phyloP scores from a whole-genome alignment of 2,113 vertebrate genomes.

The Smithornis capensis region DNA sequence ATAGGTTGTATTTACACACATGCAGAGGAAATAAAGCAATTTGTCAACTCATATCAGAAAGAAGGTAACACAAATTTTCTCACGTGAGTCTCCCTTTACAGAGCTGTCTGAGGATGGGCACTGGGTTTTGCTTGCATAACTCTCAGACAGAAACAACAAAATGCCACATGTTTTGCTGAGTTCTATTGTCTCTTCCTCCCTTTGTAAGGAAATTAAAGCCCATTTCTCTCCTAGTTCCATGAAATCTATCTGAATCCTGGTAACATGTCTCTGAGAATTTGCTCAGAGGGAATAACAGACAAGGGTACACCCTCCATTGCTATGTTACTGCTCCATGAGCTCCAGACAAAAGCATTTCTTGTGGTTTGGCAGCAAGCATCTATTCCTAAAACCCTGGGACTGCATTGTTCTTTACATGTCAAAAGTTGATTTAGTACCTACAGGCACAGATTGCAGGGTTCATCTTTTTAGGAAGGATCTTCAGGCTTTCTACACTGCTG shows the following conservation, averaged over 20 bases:
- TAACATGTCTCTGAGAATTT: conserved; percentile 45
- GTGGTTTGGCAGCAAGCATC: conserved; percentile 53
- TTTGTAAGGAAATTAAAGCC: conserved; percentile 29
- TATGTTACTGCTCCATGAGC: conserved; percentile 58
- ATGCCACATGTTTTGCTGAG: not conserved
- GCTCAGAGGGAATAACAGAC: conserved; percentile 35
- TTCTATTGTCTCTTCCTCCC: conserved; percentile 32
- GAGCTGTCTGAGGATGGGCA: not conserved
- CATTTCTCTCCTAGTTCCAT: conserved; percentile 37
- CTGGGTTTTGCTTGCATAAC: conserved; percentile 6
- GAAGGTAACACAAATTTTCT: not conserved
- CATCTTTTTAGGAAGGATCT: not conserved
- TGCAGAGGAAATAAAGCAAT: not conserved
- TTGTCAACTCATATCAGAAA: not conserved
- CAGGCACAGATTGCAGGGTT: not conserved
- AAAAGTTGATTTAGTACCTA: conserved; percentile 37
- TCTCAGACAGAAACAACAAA: not conserved
- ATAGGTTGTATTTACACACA: not conserved
- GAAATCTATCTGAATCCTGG: conserved; percentile 20
- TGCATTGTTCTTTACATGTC: conserved; percentile 46
- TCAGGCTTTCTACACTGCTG: not conserved
- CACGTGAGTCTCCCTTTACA: not conserved
- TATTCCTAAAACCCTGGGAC: conserved; percentile 28
- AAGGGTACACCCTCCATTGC: conserved; percentile 57
- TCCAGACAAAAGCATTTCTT: conserved; percentile 60